Percentiles rank a stretch among this genome's conserved stretches.
Conservation (phyloP, 2,888 invertebrate genomes). For the Drosophila tripunctata region DNA sequence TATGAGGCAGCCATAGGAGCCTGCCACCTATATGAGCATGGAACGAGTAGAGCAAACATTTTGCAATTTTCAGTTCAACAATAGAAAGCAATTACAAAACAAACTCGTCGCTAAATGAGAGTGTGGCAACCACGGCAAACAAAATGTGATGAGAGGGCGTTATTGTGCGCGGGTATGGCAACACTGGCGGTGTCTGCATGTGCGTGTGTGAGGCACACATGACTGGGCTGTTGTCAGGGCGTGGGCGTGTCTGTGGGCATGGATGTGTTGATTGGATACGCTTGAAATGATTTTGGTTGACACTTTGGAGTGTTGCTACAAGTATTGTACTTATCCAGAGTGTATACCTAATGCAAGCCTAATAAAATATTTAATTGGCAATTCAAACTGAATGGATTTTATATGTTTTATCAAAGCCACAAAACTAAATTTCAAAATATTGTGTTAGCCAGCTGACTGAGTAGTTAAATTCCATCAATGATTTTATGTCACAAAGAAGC, state of each 20-base stretch:
- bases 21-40: not conserved
- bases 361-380: constrained; percentile 12
- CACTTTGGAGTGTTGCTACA: not conserved
- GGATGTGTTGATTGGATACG: constrained; percentile 60
- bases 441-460: not conserved
- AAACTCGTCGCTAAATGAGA: constrained; percentile 72
- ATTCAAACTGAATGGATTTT: constrained; percentile 7
- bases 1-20: not conserved
- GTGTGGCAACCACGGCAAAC: constrained; percentile 69
- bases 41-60: constrained; percentile 55
- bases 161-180: constrained; percentile 6
- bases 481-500: no score
- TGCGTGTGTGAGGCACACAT: constrained; percentile 38
- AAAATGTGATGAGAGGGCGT: constrained; percentile 43
- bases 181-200: not conserved
- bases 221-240: constrained; percentile 42
- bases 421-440: not conserved
- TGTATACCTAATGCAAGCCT: not conserved
- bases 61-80: constrained; percentile 74
- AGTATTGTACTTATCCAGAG: not conserved
- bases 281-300: constrained; percentile 22
- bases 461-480: not conserved
- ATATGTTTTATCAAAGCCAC: constrained; percentile 2
- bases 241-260: no score
- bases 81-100: constrained; percentile 78